Conservation (phyloP, 2,113 vertebrate species). For the Seriola quinqueradiata region DNA sequence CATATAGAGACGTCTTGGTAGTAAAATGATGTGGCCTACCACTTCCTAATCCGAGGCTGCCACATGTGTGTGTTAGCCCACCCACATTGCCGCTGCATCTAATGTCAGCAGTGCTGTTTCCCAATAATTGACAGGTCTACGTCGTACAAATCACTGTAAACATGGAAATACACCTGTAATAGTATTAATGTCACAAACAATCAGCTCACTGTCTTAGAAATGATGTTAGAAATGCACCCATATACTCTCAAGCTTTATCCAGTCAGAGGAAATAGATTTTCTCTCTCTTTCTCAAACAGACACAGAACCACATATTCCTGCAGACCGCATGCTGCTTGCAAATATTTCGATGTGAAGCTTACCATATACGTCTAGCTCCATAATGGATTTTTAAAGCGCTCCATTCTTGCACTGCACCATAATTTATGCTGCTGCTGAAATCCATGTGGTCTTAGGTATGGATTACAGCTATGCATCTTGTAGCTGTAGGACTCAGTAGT, state of each 20-base stretch:
- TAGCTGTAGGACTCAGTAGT: constrained; percentile 54
- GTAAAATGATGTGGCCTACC: constrained; percentile 90
- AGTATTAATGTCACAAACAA: neutral
- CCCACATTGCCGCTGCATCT: constrained; percentile 79
- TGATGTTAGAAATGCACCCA: neutral
- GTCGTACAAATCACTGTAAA: constrained; percentile 27
- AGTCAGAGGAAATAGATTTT: constrained; percentile 11
- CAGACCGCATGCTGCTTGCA: constrained; percentile 45
- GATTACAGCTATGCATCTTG: constrained; percentile 50
- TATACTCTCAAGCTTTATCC: constrained; percentile 8
- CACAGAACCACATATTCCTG: constrained; percentile 20
- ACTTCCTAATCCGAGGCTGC: constrained; percentile 89
- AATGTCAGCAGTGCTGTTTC: constrained; percentile 42
- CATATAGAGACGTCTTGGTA: constrained; percentile 88
- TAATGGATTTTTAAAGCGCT: constrained; percentile 47
- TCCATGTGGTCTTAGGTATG: constrained; percentile 56
- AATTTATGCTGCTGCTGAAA: constrained; percentile 63
- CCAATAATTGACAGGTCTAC: constrained; percentile 33
- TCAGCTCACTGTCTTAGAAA: neutral
- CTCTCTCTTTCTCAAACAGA: constrained; percentile 2
- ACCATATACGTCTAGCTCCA: constrained; percentile 17
- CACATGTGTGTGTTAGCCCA: constrained; percentile 88
- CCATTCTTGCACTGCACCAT: constrained; percentile 48
- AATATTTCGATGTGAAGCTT: constrained; percentile 42
- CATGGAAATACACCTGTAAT: constrained; percentile 41